Conservation (phyloP, 2,888 invertebrate genomes). For the Asteroscopus sphinx region DNA sequence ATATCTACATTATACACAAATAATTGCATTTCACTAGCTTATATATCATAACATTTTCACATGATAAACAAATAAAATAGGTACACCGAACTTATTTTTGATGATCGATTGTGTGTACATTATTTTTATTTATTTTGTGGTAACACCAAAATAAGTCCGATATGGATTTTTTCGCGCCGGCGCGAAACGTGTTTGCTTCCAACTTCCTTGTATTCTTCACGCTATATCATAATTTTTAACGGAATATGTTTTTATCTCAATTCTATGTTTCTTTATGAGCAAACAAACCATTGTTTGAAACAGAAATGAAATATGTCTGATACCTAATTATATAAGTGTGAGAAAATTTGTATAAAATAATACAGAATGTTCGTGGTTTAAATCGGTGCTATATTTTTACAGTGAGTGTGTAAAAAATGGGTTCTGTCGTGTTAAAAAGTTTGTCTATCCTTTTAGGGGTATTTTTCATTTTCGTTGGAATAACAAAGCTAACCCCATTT, state of each 20-base stretch:
- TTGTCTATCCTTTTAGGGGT: constrained; percentile 97
- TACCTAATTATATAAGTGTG: constrained; percentile 41
- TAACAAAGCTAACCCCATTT: constrained; percentile 96
- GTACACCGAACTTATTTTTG: neutral
- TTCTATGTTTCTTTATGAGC: constrained; percentile 7
- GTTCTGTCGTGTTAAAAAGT: constrained; percentile 95
- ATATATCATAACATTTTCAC: no score
- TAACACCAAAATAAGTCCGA: constrained; percentile 34
- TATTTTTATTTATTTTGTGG: constrained; percentile 19
- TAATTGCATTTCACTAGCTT: no score
- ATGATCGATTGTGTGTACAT: neutral
- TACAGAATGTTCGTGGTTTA: constrained; percentile 57
- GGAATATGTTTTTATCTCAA: constrained; percentile 32
- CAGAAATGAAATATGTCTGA: constrained; percentile 24
- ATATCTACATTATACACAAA: no score
- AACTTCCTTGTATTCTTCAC: constrained; percentile 51
- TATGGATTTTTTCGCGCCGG: constrained; percentile 89
- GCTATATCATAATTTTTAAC: constrained; percentile 15
- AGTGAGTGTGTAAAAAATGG: constrained; percentile 74
- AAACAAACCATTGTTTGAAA: constrained; percentile 8
- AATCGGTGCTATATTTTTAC: constrained; percentile 56
- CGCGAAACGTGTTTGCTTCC: constrained; percentile 79
- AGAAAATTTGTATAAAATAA: constrained; percentile 18
- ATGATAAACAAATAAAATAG: no score
- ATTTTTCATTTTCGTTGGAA: constrained; percentile 98